phyloP scores from a whole-genome alignment of 2,113 vertebrate species.

The Papio anubis region DNA sequence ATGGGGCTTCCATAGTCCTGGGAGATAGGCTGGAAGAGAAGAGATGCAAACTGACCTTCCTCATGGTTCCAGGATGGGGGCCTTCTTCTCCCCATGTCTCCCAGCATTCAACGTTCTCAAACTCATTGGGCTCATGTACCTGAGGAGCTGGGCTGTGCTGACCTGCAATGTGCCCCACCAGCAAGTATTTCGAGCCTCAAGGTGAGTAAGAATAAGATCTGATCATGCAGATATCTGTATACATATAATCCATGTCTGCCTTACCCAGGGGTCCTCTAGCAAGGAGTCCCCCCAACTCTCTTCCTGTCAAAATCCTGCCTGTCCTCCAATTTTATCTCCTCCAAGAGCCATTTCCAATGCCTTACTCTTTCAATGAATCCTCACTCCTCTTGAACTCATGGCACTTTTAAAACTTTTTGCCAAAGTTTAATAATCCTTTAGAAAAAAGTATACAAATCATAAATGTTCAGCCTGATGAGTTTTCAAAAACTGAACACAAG shows the following conservation, averaged over 20 bases:
- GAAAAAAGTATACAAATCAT: not conserved
- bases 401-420: not conserved
- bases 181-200: constrained; percentile 97
- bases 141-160: constrained; percentile 98
- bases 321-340: not conserved
- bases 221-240: no score
- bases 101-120: constrained; percentile 98
- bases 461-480: no score
- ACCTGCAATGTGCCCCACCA: constrained; percentile 98
- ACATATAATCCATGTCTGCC: not conserved
- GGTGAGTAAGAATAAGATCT: constrained; percentile 82
- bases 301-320: not conserved
- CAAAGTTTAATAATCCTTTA: not conserved
- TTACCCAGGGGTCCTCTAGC: not conserved
- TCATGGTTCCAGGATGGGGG: constrained; percentile 92
- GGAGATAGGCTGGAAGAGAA: accelerated
- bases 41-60: not conserved
- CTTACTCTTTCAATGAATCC: accelerated
- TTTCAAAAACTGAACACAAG: not conserved
- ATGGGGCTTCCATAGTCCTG: not conserved
- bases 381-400: not conserved
- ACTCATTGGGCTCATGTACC: constrained; percentile 97
- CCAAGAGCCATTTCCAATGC: not conserved
- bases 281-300: not conserved
- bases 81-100: constrained; percentile 98